These are phyloP conservation scores for Lobophora halterata DNA, from an alignment of 2,888 invertebrate genomes.

Conservation along the genomic window DNA sequence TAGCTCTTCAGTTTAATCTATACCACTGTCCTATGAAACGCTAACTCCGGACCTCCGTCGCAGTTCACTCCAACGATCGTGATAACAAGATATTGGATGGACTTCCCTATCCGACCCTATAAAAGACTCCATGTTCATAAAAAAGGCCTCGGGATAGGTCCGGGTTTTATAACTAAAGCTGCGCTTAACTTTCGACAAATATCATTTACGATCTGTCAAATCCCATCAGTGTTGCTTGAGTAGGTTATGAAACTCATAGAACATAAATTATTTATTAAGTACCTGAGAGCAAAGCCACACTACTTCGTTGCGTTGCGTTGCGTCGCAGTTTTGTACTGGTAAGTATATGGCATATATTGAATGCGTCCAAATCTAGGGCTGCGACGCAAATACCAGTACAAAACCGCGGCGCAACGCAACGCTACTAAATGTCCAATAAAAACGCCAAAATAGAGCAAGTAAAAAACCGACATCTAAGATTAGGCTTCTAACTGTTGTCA, in stretches of 20 bases:
- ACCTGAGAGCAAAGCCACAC: too few relatives aligned
- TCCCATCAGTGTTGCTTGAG: slow-evolving; percentile 7
- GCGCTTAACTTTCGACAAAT: slow-evolving; percentile 8
- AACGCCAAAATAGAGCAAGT: too few relatives aligned
- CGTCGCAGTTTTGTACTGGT: too few relatives aligned
- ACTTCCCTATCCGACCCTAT: slow-evolving; percentile 35
- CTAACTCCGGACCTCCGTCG: slow-evolving; percentile 4
- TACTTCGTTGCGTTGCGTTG: too few relatives aligned
- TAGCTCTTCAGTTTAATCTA: background rate
- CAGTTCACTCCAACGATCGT: slow-evolving; percentile 17
- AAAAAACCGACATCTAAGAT: too few relatives aligned
- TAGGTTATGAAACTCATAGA: slow-evolving; percentile 1
- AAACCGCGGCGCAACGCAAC: too few relatives aligned
- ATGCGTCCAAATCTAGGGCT: too few relatives aligned
- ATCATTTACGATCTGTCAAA: slow-evolving; percentile 19
- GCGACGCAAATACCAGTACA: too few relatives aligned
- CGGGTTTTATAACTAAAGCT: slow-evolving; percentile 27
- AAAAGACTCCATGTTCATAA: slow-evolving; percentile 41
- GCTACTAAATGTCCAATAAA: too few relatives aligned
- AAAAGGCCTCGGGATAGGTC: slow-evolving; percentile 38
- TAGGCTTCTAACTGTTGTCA: too few relatives aligned
- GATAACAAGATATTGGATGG: slow-evolving; percentile 39
- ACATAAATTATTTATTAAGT: too few relatives aligned
- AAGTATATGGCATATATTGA: too few relatives aligned
- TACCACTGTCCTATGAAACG: slow-evolving; percentile 3